Base-by-base conservation (phyloP, 2,888 invertebrate species). In the Eugnorisma glareosa region DNA sequence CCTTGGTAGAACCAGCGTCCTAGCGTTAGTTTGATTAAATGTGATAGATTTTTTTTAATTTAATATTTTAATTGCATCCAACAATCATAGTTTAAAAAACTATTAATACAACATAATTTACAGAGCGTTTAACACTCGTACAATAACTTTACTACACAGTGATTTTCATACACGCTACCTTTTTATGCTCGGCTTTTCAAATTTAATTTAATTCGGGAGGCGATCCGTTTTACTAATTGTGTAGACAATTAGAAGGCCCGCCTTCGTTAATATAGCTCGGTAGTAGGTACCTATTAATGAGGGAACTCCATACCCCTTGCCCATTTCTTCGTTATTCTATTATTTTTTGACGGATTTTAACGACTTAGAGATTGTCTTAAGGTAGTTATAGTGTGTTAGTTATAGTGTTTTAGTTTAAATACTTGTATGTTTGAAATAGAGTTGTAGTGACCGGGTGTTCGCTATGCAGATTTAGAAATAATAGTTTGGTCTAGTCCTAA, bases 201-300 rank as follows among this genome's bases (percentile, higher is more conserved):
- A 81, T 81, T 70, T 82, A 61, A 77, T 82, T 70, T 67, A 48
- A 43, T 40, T 66, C 37, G 37, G 31, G 59, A 79, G 70, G 70
- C 73, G 73, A 74, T 67, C 75, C 57, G 67, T 77, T 85, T 90
- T 90, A 93, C 95, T 96, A 96, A 96, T 96, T 96, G 95, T 92
- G 93, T 91, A 92, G 90, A 95, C 95, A 96, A 96, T 96, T 96
- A 96, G 94, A 93, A 83, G 84, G 89, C 86, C 91, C 90, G 91
- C 92, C 92, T 94, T 88, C 84, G 79, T 95, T 95, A 93, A 86
- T 90, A 86, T 92, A 92, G 78, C 63, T 79, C 79, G 79, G 57
- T 59, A 74, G 90, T 35, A 35, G 59, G 35, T 21, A 61, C 61
- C 90, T 93, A 93, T 92, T 95, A 95, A 95, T 95, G 95, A 95